Conservation (phyloP, 1,140 invertebrate species). For the Megalopta genalis region DNA sequence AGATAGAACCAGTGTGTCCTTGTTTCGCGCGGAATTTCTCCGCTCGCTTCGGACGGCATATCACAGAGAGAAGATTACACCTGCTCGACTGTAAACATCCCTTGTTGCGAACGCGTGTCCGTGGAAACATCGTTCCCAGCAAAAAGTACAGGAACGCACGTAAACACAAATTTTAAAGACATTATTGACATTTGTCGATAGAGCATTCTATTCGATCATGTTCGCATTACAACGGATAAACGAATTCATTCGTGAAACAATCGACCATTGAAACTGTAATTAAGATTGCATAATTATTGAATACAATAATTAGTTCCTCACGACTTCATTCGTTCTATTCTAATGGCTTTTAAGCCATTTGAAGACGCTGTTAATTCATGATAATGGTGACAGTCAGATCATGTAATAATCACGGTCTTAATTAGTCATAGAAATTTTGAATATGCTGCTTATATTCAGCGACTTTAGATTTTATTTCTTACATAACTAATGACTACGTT, state of each 20-base stretch:
- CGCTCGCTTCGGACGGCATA: conserved; percentile 21
- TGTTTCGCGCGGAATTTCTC: conserved; percentile 31
- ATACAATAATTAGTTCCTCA: too few relatives aligned
- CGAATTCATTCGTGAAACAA: neutral
- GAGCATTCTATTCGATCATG: neutral
- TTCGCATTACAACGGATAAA: neutral
- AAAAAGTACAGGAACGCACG: neutral
- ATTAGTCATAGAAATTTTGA: too few relatives aligned
- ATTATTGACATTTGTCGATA: neutral
- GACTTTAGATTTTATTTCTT: too few relatives aligned
- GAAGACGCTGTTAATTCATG: too few relatives aligned
- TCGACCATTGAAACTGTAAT: too few relatives aligned
- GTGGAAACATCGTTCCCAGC: neutral
- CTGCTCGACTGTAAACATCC: neutral
- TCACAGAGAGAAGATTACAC: neutral
- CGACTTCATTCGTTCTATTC: too few relatives aligned
- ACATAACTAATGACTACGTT: too few relatives aligned
- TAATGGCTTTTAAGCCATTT: too few relatives aligned
- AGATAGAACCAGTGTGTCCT: neutral
- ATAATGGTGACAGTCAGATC: too few relatives aligned
- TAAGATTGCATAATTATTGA: too few relatives aligned
- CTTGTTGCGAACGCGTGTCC: neutral
- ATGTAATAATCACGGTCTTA: too few relatives aligned
- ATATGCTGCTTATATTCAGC: too few relatives aligned
- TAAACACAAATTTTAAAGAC: conserved; percentile 12